phyloP scores from a whole-genome alignment of 2,797 vertebrate genomes.

The Molossus alvarezi region DNA sequence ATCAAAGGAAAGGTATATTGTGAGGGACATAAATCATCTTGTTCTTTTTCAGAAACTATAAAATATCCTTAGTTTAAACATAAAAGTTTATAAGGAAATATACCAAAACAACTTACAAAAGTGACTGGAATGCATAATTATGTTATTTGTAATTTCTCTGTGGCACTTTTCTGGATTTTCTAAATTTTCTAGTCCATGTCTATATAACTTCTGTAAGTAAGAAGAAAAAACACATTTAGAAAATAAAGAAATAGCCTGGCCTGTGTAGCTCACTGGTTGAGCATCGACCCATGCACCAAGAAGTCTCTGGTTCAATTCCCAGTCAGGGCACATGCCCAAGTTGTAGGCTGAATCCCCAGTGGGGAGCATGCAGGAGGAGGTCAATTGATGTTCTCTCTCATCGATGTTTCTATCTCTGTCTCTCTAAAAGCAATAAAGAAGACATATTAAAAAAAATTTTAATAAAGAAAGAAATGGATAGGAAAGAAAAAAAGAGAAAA shows the following conservation, averaged over 20 bases:
- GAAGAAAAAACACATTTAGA: neutral
- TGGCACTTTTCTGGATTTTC: neutral
- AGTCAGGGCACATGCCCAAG: no score
- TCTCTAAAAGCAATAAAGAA: no score
- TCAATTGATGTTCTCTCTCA: no score
- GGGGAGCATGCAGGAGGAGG: no score
- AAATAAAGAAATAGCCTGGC: neutral
- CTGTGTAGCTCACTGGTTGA: no score
- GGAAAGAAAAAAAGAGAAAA: neutral
- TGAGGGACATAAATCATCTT: neutral
- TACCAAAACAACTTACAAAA: neutral
- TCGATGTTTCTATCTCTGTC: no score
- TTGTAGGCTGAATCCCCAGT: no score
- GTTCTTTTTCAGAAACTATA: neutral
- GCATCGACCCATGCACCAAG: no score
- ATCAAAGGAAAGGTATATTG: neutral
- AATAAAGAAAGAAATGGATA: neutral
- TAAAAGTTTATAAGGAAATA: neutral
- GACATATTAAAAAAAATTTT: no score
- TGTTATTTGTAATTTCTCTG: neutral
- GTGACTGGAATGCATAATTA: neutral
- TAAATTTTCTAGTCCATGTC: neutral
- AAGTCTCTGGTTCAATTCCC: no score
- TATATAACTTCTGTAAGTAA: neutral
- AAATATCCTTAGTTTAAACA: slow-evolving; percentile 21